Conservation (phyloP, 2,888 invertebrate species). For the Scaptodrosophila latifasciaeformis region DNA sequence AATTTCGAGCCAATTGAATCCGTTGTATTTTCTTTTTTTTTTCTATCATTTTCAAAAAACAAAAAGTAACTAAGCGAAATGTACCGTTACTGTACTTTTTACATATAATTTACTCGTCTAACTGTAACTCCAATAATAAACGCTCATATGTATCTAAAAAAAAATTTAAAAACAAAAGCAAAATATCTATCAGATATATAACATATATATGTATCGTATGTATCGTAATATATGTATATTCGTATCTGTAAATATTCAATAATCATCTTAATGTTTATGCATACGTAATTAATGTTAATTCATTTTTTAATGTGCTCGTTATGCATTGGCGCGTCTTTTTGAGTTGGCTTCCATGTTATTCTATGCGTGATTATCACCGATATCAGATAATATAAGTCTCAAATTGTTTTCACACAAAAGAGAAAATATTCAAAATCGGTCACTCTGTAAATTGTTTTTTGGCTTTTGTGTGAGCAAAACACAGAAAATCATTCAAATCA, state of each 20-base stretch:
- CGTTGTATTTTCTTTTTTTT: conserved; percentile 8
- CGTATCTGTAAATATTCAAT: conserved; percentile 7
- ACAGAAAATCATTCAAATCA: conserved; percentile 22
- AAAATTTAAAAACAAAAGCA: conserved; percentile 3
- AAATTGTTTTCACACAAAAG: too few relatives aligned
- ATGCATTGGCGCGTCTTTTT: conserved; percentile 25
- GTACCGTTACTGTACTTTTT: conserved; percentile 14
- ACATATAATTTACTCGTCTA: neutral
- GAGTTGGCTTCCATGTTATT: conserved; percentile 32
- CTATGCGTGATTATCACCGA: too few relatives aligned
- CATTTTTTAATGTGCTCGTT: conserved; percentile 35
- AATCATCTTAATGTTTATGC: conserved; percentile 37
- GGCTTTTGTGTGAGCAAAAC: conserved; percentile 42
- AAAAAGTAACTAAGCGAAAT: conserved; percentile 9
- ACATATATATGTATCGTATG: conserved; percentile 12
- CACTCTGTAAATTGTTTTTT: conserved; percentile 39
- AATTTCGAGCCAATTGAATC: conserved; percentile 6
- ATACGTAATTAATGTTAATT: conserved; percentile 29
- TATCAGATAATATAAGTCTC: too few relatives aligned
- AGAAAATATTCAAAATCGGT: too few relatives aligned
- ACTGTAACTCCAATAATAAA: conserved; percentile 35
- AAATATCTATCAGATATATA: conserved; percentile 14
- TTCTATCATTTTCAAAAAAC: too few relatives aligned
- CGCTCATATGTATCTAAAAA: conserved; percentile 36
- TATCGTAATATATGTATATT: conserved; percentile 6